Conservation (phyloP, 2,797 vertebrate species). For the Anas bahamensis region DNA sequence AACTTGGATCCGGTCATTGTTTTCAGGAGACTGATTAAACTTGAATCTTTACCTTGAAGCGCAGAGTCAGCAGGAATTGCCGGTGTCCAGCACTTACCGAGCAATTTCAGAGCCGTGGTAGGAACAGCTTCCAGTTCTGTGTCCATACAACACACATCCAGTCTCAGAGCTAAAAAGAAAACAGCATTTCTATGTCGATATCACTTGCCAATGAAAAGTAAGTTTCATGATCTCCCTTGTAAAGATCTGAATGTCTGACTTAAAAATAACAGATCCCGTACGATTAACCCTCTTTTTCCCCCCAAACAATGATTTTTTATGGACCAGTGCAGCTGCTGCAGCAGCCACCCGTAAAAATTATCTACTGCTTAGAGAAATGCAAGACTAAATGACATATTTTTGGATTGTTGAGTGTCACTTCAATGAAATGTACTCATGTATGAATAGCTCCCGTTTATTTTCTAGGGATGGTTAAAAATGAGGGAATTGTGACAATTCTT, state of each 20-base stretch:
- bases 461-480: conserved; percentile 36
- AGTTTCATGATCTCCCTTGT: background rate
- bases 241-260: background rate
- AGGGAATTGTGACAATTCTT: conserved; percentile 50
- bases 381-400: conserved; percentile 65
- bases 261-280: background rate
- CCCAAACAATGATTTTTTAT: background rate
- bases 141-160: background rate
- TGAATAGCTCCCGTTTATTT: conserved; percentile 62
- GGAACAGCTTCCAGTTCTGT: background rate
- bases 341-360: conserved; percentile 40
- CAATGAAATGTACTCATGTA: conserved; percentile 38
- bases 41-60: background rate
- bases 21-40: conserved; percentile 25
- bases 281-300: conserved; percentile 3
- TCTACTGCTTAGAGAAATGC: conserved; percentile 38
- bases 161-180: background rate
- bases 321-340: conserved; percentile 54
- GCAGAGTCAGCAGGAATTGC: background rate
- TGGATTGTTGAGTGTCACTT: conserved; percentile 61
- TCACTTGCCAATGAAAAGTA: background rate
- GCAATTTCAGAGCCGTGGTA: background rate
- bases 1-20: background rate
- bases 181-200: background rate
- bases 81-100: background rate